Percentiles rank a stretch among this genome's conserved stretches.
phyloP scores from a whole-genome alignment of 2,113 vertebrate species.

The Xenopus borealis region DNA sequence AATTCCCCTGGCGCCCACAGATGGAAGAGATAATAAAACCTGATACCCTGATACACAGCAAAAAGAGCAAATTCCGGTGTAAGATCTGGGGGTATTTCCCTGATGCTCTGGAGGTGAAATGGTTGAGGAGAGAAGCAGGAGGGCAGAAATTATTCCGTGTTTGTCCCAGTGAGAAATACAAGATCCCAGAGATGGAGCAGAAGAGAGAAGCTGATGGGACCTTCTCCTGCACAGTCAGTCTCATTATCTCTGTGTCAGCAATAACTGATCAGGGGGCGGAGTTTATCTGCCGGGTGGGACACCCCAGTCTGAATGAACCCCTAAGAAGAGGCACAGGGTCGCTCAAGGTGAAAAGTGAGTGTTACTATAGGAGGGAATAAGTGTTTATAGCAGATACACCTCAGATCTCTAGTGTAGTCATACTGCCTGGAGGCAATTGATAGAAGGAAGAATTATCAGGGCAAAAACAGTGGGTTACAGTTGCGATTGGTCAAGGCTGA shows the following conservation, averaged over 20 bases:
- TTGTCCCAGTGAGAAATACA: slow-evolving; percentile 16
- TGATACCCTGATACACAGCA: not conserved
- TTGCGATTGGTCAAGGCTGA: no score
- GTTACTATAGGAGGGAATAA: no score
- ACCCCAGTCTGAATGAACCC: slow-evolving; percentile 7
- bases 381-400: no score
- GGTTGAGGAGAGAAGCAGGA: slow-evolving; percentile 22
- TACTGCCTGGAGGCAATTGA: no score
- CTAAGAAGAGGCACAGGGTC: slow-evolving; percentile 12
- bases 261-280: slow-evolving; percentile 1
- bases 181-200: not conserved
- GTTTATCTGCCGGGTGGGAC: slow-evolving; percentile 33
- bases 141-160: not conserved
- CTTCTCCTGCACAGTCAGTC: not conserved
- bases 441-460: no score
- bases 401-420: no score
- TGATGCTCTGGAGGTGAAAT: slow-evolving; percentile 20
- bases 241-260: not conserved
- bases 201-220: slow-evolving; percentile 2
- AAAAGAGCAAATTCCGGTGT: slow-evolving; percentile 18
- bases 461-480: no score
- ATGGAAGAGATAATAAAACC: slow-evolving; percentile 25
- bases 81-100: slow-evolving; percentile 30
- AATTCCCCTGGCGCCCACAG: slow-evolving; percentile 7
- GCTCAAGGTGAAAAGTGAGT: slow-evolving; percentile 14